Base-by-base conservation (phyloP, 2,888 invertebrate genomes). In the Neoascia interrupta region DNA sequence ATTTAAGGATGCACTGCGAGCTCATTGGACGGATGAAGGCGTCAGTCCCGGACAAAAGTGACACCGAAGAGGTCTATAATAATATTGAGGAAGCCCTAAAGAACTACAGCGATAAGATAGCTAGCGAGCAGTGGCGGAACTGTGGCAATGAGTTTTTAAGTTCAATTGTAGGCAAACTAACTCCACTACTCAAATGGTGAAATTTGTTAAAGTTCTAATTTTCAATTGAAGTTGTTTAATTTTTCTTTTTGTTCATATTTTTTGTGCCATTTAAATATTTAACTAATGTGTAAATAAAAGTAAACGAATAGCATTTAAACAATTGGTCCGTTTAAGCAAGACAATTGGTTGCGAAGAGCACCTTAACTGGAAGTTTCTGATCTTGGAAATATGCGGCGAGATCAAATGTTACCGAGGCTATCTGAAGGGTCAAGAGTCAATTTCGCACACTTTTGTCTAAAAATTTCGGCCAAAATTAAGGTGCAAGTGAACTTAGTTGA, bases 111-210 rank as follows among this genome's bases (percentile, higher is more conserved):
- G 8, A 10, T 6, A 11, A 16, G 1, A 1, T n/a, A 0, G 23
- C 31, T 2, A 5, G 6, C 1, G 41, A 60, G 23, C 23, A 51
- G 6, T 69, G 69, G 69, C 41, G 60, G 15, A n/a, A n/a, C 0
- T 69, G 49, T 8, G 41, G 51, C 8, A 26, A 19, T 16, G 23
- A 3, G 2, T 23, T 69, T 3, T 15, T 69, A 1, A 6, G 5
- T n/a, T 58, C 69, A 2, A 41, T 69, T 1, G 49, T 23, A 18
- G 34, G 26, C 4, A 23, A 58, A 13, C 15, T 69, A 10, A 37
- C 5, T 5, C 15, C 15, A 5, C 18, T 58, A 13, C 13, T 60
- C 19, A 6, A 58, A n/a, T 36, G 58, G 2, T 58, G 34, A 16
- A 15, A 18, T 68, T 3, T 10, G 4, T 34, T 31, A 31, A 5